Conservation (phyloP, 1,140 invertebrate genomes). For the Chironomus striatipennis region DNA sequence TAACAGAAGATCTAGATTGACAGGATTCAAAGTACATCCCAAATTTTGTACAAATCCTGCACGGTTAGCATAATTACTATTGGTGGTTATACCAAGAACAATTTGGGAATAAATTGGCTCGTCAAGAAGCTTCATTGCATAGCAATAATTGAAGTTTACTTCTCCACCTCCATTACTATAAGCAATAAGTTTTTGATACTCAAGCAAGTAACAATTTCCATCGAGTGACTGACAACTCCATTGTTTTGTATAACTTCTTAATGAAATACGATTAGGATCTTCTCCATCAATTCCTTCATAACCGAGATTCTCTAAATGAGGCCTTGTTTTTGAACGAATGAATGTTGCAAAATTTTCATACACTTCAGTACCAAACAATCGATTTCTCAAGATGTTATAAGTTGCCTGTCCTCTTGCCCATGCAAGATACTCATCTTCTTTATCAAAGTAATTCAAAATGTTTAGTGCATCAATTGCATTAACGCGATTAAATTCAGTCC, state of each 20-base stretch:
- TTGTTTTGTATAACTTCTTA: background rate
- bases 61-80: background rate
- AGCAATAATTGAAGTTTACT: background rate
- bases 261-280: background rate
- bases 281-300: background rate
- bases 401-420: background rate
- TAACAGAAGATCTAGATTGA: background rate
- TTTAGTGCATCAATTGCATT: background rate
- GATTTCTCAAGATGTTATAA: background rate
- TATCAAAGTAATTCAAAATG: background rate
- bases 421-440: background rate
- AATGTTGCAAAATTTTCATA: background rate
- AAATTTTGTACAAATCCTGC: background rate
- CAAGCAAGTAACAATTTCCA: background rate
- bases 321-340: background rate
- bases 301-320: background rate
- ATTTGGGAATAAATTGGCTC: background rate
- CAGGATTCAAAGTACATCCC: background rate
- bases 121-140: background rate
- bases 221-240: background rate
- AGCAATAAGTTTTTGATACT: background rate
- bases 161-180: background rate
- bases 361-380: background rate
- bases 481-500: background rate
- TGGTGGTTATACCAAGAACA: background rate